Conservation (phyloP, 2,797 vertebrate species). For the Arremon brunneinucha region DNA sequence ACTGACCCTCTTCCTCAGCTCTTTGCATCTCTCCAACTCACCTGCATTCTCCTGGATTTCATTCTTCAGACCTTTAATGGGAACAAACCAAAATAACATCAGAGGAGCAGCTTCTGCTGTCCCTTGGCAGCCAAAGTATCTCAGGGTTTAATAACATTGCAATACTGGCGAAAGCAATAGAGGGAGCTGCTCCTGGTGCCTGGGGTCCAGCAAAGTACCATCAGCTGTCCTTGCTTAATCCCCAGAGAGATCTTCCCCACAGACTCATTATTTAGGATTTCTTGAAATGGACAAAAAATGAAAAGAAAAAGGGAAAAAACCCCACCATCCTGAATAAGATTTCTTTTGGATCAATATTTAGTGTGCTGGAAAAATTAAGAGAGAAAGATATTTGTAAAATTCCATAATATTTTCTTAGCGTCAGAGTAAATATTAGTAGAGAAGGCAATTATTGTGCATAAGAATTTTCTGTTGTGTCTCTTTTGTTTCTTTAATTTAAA, state of each 20-base stretch:
- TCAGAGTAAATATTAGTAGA: constrained; percentile 17
- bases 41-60: background rate
- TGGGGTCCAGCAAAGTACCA: background rate
- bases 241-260: background rate
- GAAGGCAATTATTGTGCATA: background rate
- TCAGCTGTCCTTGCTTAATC: background rate
- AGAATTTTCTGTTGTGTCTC: constrained; percentile 10
- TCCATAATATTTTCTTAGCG: constrained; percentile 14
- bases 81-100: background rate
- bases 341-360: constrained; percentile 37
- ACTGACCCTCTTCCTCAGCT: background rate
- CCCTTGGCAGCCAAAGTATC: background rate
- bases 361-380: constrained; percentile 26
- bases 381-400: constrained; percentile 49
- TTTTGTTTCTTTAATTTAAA: background rate
- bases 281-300: background rate
- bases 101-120: background rate
- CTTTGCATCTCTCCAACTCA: background rate
- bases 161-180: constrained; percentile 23
- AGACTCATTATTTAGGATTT: background rate
- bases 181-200: background rate
- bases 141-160: background rate
- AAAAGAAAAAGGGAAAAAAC: background rate
- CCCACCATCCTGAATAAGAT: background rate
- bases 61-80: background rate